Percentiles rank a stretch among this genome's conserved stretches.
Conservation (phyloP, 2,113 vertebrate genomes). For the Tautogolabrus adspersus region DNA sequence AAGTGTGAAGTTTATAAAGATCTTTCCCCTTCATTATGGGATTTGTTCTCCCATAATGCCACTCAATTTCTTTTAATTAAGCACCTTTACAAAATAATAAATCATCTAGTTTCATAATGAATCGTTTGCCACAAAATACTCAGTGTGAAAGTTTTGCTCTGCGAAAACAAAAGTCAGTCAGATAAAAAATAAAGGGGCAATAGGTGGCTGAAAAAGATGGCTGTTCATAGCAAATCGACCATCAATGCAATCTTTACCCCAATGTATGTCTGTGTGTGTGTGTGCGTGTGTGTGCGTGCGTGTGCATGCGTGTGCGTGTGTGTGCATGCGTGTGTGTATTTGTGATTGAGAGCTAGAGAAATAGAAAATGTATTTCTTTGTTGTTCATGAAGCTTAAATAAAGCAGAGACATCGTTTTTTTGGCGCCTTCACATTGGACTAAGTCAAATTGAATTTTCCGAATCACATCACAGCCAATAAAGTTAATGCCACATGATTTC, state of each 20-base stretch:
- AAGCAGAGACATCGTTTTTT: conserved; percentile 16
- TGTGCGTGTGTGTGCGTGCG: background rate
- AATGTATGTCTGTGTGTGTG: conserved; percentile 3
- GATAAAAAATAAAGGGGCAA: conserved; percentile 24
- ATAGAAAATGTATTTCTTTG: background rate
- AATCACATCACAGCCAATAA: conserved; percentile 53
- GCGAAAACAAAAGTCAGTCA: conserved; percentile 46
- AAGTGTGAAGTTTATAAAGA: background rate
- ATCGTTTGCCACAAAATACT: conserved; percentile 30
- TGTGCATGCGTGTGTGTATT: too few species aligned
- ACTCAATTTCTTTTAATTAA: background rate
- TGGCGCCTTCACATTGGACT: conserved; percentile 31
- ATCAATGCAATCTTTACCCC: conserved; percentile 63
- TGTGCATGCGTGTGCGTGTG: too few species aligned
- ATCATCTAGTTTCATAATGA: background rate
- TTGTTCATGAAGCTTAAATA: conserved; percentile 24
- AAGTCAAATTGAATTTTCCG: conserved; percentile 58
- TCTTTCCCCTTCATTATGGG: background rate
- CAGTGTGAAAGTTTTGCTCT: conserved; percentile 44
- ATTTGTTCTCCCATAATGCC: background rate
- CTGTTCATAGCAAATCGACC: conserved; percentile 68
- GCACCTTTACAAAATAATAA: conserved; percentile 36
- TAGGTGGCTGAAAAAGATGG: conserved; percentile 67
- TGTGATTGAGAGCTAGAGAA: background rate
- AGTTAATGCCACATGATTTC: conserved; percentile 44